Conservation (phyloP, 1,140 invertebrate genomes). For the Drosophila quadrilineata region DNA sequence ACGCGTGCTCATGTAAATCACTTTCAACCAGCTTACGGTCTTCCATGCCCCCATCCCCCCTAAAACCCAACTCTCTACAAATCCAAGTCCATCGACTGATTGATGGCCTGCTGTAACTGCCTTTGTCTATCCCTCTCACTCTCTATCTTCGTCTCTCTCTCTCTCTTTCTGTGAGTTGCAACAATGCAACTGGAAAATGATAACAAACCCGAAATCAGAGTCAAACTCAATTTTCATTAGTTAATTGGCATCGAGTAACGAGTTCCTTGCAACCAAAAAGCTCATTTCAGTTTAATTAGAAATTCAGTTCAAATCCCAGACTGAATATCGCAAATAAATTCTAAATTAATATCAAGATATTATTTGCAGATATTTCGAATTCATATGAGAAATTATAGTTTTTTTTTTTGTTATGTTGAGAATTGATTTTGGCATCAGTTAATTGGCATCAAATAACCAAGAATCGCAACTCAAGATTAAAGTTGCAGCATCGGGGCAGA, state of each 20-base stretch:
- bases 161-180: conserved; percentile 11
- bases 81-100: too few relatives aligned
- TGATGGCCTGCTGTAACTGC: conserved; percentile 54
- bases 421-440: conserved; percentile 18
- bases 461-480: conserved; percentile 44
- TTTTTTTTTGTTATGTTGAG: background rate
- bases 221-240: conserved; percentile 58
- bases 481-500: conserved; percentile 29
- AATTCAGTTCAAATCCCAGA: background rate
- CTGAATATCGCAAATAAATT: too few relatives aligned
- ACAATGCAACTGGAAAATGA: conserved; percentile 53
- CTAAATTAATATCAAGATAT: too few relatives aligned
- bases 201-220: conserved; percentile 47
- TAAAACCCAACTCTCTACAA: too few relatives aligned
- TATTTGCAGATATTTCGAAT: background rate
- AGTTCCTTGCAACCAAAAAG: too few relatives aligned
- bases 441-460: conserved; percentile 59
- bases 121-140: conserved; percentile 55
- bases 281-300: background rate
- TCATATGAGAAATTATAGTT: background rate
- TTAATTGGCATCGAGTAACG: conserved; percentile 62
- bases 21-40: conserved; percentile 36
- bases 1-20: conserved; percentile 75
- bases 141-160: background rate
- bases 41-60: too few relatives aligned